Evolutionary conservation across 2,797 vertebrate genomes (phyloP).

Genomic region (Anableps anableps): DNA sequence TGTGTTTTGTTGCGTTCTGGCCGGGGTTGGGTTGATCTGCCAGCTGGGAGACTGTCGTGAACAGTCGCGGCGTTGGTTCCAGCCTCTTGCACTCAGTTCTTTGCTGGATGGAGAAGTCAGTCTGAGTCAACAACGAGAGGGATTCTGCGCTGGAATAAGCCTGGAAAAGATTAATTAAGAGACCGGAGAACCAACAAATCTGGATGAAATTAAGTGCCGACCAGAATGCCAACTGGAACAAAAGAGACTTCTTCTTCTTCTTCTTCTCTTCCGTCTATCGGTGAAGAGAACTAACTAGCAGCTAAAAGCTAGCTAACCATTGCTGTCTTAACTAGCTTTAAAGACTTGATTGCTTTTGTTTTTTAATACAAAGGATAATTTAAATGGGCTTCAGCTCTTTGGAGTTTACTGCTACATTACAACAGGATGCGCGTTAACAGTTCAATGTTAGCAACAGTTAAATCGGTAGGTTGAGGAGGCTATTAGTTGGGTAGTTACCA

Average conservation of each 20-base stretch:
- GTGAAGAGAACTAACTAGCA: conserved; percentile 59
- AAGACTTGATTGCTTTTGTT: neutral
- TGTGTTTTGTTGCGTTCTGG: conserved; percentile 13
- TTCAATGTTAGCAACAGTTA: neutral
- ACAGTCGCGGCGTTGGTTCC: conserved; percentile 35
- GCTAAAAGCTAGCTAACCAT: conserved; percentile 60
- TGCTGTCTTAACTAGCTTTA: conserved; percentile 31
- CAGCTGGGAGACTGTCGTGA: conserved; percentile 56
- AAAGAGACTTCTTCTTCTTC: conserved; percentile 65
- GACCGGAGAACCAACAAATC: neutral
- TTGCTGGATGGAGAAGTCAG: conserved; percentile 43
- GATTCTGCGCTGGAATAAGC: neutral
- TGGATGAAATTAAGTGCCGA: conserved; percentile 52
- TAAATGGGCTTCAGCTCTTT: neutral
- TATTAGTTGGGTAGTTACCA: conserved; percentile 42
- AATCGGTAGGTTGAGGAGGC: conserved; percentile 45
- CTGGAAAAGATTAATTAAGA: conserved; percentile 12
- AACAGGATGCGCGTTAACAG: neutral
- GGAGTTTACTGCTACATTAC: neutral
- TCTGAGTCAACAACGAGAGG: conserved; percentile 20
- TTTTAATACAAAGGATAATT: neutral
- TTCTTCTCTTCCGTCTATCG: conserved; percentile 39
- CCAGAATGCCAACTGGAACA: conserved; percentile 67
- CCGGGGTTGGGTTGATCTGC: conserved; percentile 34
- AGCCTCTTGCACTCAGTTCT: conserved; percentile 5